A percentile compares a stretch with the other conserved stretches of the same genome.
Conservation (phyloP, 2,888 invertebrate genomes). For the Itoplectis maculator region DNA sequence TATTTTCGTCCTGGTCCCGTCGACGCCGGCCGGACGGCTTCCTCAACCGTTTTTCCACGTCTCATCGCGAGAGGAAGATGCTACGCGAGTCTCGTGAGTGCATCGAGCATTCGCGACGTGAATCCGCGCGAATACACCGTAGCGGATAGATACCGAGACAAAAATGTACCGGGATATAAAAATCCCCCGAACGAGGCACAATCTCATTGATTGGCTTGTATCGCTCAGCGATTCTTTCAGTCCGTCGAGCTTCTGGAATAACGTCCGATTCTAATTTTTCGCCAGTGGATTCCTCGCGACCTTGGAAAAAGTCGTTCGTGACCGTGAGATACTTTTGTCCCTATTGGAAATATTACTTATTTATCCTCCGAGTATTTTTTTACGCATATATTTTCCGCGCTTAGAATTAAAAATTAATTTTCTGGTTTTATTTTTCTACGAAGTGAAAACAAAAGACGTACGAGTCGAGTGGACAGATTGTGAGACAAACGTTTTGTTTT, state of each 20-base stretch:
- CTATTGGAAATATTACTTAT: too few species aligned
- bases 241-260: neutral
- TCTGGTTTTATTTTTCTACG: too few species aligned
- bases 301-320: neutral
- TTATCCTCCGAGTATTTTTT: too few species aligned
- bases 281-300: neutral
- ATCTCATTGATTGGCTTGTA: neutral
- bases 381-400: too few species aligned
- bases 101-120: neutral
- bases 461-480: too few species aligned
- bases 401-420: too few species aligned
- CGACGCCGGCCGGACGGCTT: neutral
- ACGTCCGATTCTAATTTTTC: neutral
- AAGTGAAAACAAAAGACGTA: too few species aligned
- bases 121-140: neutral
- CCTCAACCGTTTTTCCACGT: neutral
- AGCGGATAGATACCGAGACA: slow-evolving; percentile 3
- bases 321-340: too few species aligned
- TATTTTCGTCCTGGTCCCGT: slow-evolving; percentile 27
- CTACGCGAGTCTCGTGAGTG: neutral
- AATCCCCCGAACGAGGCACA: neutral
- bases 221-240: neutral
- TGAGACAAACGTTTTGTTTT: too few species aligned
- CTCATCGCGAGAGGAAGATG: neutral
- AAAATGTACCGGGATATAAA: neutral